Base-by-base conservation (phyloP, 1,140 invertebrate genomes). In the Macrosteles quadrilineatus region DNA sequence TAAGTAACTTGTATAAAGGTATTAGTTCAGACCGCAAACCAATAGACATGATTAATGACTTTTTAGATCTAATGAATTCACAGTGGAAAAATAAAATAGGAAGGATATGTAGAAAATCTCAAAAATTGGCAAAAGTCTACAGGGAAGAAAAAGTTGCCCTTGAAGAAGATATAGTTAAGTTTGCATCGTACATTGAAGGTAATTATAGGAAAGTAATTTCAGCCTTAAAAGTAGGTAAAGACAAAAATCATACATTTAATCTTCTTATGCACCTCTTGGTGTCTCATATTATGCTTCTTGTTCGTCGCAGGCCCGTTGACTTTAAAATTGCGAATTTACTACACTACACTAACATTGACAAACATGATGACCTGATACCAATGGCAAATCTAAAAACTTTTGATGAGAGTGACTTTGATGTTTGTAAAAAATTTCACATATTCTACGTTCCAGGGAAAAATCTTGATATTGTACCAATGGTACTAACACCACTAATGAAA, bases 401-500 rank as follows among this genome's bases (percentile, higher is more conserved):
- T 19, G n/a, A 4, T 50, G 6, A 50, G n/a, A 4, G 3, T 4
- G 47, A 50, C 14, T 4, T 50, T 50, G 6, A 3, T 4, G n/a
- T 19, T 11, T 50, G 47, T 19, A 50, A 23, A 50, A n/a, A 19
- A 50, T 50, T 50, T 29, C 63, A 21, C 4, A 36, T 36, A 36
- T 36, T 36, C 14, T 36, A 36, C 14, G 32, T 36, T 4, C 32
- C 32, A 19, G 63, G 25, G 12, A 65, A 65, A 14, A 65, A 65
- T 25, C 63, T 65, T 21, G 25, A 30, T 19, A 65, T 30, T 31
- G 63, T 65, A n/a, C 63, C 63, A 14, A 65, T 65, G n/a, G 63
- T 65, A n/a, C 27, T 65, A 21, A 30, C 63, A 17, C 63, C 63
- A 36, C 17, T 65, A 12, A 65, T 65, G 63, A 65, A 65, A 36